Evolutionary conservation across 2,113 vertebrate species (phyloP), one percentile per base, ranked within the genome.

Genomic region (Chloropsis hardwickii): DNA sequence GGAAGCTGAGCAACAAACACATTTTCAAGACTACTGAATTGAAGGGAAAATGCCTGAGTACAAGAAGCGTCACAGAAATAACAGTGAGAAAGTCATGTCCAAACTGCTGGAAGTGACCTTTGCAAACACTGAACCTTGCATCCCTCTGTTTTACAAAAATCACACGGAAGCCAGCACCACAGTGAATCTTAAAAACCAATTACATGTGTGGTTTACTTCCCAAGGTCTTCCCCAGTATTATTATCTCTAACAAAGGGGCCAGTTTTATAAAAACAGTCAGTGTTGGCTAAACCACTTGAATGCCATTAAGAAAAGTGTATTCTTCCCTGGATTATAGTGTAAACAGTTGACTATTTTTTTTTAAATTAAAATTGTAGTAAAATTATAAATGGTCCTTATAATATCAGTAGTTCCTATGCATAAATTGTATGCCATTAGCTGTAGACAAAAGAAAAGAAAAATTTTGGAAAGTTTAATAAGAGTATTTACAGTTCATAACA

Each of bases 151-250:
- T 94, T 86, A 90, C 81, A 96, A 94, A 94, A 79, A 79, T 96
- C 80, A 86, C 81, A 56, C 73, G 83, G 76, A 56, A 95, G 37
- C 74, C 80, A 96, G 70, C 72, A 69, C 40, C 47, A 57, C 90
- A 89, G 69, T 93, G 90, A 96, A 92, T 50, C 83, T 93, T 95
- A 95, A 94, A 94, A 82, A 29, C 42, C 78, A 87, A 76, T 77
- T 94, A 90, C 96, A 92, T 35, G 45, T 91, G 86, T 90, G 62
- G 81, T 95, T 96, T 96, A 76, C 61, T 85, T 97, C 73, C 81
- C 86, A 80, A 71, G 67, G 69, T 95, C 58, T 84, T 84, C 92
- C 37, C 60, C 50, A 29, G 24, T 74, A 69, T 94, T 96, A 51
- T 70, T 94, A 81, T 96, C 70, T 84, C 25, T 79, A 94, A 97